Percentiles rank a stretch among this genome's conserved stretches.
These are phyloP conservation scores for Oryzaephilus surinamensis DNA, from an alignment of 1,140 invertebrate species.

Conservation along the genomic window DNA sequence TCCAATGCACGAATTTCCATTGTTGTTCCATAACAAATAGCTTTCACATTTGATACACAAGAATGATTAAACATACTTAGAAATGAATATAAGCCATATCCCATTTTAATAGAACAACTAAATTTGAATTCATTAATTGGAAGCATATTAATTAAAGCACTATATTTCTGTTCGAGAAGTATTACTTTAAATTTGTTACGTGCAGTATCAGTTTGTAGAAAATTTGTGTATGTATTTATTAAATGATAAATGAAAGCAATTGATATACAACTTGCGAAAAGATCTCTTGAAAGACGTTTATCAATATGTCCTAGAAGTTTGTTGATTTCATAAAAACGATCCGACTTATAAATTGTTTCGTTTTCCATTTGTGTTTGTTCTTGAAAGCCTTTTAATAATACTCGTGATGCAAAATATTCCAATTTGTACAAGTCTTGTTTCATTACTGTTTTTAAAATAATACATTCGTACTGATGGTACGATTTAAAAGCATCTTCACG, in stretches of 20 bases:
- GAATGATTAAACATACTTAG: slow-evolving; percentile 82
- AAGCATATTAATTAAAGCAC: slow-evolving; percentile 74
- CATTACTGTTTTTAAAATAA: slow-evolving; percentile 48
- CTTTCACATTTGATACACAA: slow-evolving; percentile 74
- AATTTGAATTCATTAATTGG: slow-evolving; percentile 52
- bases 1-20: slow-evolving; percentile 48
- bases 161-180: slow-evolving; percentile 65
- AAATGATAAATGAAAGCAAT: slow-evolving; percentile 57
- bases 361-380: slow-evolving; percentile 33
- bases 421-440: slow-evolving; percentile 49
- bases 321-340: slow-evolving; percentile 52
- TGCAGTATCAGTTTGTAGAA: slow-evolving; percentile 38
- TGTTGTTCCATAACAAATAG: slow-evolving; percentile 44
- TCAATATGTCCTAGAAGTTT: slow-evolving; percentile 63
- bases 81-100: slow-evolving; percentile 60
- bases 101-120: slow-evolving; percentile 24
- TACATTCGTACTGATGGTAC: slow-evolving; percentile 71
- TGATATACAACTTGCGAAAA: slow-evolving; percentile 62
- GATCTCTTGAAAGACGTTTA: slow-evolving; percentile 54
- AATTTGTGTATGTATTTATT: slow-evolving; percentile 48
- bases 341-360: slow-evolving; percentile 36
- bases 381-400: slow-evolving; percentile 46
- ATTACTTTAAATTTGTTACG: slow-evolving; percentile 39
- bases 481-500: slow-evolving; percentile 45
- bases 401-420: slow-evolving; percentile 51